Percentiles rank a stretch among this genome's conserved stretches.
Evolutionary conservation across 2,113 vertebrate species (phyloP).

Genomic region (Trichechus manatus): DNA sequence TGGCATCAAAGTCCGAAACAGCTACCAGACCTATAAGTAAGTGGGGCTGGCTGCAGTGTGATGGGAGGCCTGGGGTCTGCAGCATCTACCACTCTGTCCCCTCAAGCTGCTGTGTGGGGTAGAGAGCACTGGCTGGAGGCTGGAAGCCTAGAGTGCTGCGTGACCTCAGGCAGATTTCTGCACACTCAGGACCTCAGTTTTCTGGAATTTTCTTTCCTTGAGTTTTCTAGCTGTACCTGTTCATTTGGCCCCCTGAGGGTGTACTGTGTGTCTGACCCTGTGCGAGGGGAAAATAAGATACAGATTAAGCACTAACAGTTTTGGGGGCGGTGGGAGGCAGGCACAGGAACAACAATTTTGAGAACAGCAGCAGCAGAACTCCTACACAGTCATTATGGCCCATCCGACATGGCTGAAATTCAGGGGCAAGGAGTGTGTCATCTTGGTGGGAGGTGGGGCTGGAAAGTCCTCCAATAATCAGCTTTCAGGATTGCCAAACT

Average conservation of each 20-base stretch:
- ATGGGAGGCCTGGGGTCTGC: neutral
- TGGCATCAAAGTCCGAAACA: slow-evolving; percentile 98
- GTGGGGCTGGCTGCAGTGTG: neutral
- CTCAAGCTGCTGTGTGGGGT: neutral
- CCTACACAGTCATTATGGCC: neutral
- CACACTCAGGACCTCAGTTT: neutral
- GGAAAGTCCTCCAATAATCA: neutral
- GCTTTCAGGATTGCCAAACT: neutral
- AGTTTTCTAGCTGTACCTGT: slow-evolving; percentile 13
- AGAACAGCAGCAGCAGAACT: neutral
- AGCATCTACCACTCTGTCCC: rapidly evolving
- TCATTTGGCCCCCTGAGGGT: neutral
- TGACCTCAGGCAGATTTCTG: neutral
- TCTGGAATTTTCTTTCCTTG: neutral
- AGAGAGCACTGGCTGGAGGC: neutral
- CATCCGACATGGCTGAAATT: neutral
- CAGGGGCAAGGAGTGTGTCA: neutral
- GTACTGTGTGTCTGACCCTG: neutral
- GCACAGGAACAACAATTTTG: neutral
- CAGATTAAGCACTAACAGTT: neutral
- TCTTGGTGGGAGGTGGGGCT: neutral
- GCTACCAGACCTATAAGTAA: slow-evolving; percentile 98
- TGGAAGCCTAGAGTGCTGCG: neutral
- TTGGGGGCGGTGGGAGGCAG: neutral
- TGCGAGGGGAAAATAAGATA: neutral